Evolutionary conservation across 2,888 invertebrate genomes (phyloP), one percentile per base, ranked within the genome.

Genomic region (Drosophila maculinotata): DNA sequence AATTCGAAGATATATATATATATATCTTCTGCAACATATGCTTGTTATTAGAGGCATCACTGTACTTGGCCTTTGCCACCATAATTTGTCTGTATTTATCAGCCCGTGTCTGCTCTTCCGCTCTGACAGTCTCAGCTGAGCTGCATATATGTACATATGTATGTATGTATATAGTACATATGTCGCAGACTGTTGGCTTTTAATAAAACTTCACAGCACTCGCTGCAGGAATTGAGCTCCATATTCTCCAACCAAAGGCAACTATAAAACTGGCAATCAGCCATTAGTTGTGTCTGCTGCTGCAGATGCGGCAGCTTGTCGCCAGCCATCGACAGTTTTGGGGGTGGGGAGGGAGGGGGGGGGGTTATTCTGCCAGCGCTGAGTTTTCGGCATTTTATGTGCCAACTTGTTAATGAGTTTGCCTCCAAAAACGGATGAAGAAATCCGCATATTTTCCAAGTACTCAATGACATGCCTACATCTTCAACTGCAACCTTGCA

Each of bases 391-490:
- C 62, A 78, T 68, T 81, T 79, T 72, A 73, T 84, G 82, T 76
- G 86, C 86, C 81, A 81, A 81, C 75, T 86, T 81, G 81, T 81
- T 81, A 81, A 81, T 86, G 81, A 81, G 81, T 81, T 81, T 81
- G 80, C 67, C 60, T 42, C 42, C 30, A 56, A 35, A 28, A 23
- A 53, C 39, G 38, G 56, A 49, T 14, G 15, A 42, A 45, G 47
- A 64, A 38, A 26, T 17, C n/a, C 17, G 7, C 30, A 25, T n/a
- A n/a, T n/a, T n/a, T n/a, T n/a, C n/a, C n/a, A n/a, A 41, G 20
- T 42, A 20, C 15, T 31, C 7, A 26, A 30, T 14, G 53, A 17
- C 48, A 49, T 52, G 72, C 69, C 67, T 67, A 75, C 20, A 3
- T 23, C 58, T 59, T 53, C 65, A 69, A 45, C 64, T 70, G 52